Evolutionary conservation across 1,140 invertebrate species (phyloP), one percentile per base, ranked within the genome.

Genomic region (Elymnias hypermnestra): DNA sequence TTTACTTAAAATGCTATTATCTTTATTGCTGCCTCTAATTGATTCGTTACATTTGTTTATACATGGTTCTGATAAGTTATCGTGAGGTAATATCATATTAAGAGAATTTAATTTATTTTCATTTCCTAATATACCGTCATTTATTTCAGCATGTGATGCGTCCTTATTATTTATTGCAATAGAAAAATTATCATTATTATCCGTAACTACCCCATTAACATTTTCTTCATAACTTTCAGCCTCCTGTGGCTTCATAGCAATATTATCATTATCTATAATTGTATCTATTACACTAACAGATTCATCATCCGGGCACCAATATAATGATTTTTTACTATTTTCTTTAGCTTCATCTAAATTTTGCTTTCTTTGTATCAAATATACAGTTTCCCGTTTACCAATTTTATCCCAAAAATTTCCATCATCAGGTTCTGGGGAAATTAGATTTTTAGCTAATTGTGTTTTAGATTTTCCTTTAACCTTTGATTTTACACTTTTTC

Each of bases 341-440:
- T 82, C 73, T 54, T 60, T 72, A 29, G 57, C 53, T 42, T 86
- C 75, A 42, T 75, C 55, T 38, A 87, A 47, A 36, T 77, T 68
- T 76, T 87, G 65, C 58, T 78, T 83, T 45, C 84, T 77, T 43
- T 82, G 73, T 36, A 79, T 66, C 63, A 86, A 76, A 72, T 88
- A 87, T 47, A 88, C 65, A 41, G 87, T 88, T 77, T 88, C 88
- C 50, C 87, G 66, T 66, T 88, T 86, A 28, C 86, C 87, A 55
- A 88, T 87, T 72, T 75, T 83, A 45, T 77, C 74, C 88, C 87
- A 89, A 76, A 89, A 88, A 52, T 88, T 86, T 15, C 74, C 81
- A 52, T 72, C 68, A 1, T 85, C 77, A 7, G 71, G 69, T 51
- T 77, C 78, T 31, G 72, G 74, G 5, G 75, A 81, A 36, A 61